These are phyloP conservation scores for Cotesia chilonis DNA, from an alignment of 1,140 invertebrate species.

Conservation along the genomic window DNA sequence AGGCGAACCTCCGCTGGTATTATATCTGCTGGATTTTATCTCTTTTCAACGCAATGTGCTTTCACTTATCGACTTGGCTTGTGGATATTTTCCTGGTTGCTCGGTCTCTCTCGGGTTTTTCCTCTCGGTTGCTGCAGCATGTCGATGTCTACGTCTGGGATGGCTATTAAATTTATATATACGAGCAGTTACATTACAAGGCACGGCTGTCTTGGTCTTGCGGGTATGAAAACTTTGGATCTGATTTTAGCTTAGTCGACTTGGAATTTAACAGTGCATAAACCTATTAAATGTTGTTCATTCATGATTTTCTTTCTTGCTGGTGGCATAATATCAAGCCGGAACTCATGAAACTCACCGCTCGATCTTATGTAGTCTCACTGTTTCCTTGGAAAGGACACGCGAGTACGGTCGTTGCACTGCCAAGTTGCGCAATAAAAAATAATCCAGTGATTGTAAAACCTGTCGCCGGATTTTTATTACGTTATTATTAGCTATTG, in stretches of 20 bases:
- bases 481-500: neutral
- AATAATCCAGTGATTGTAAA: constrained; percentile 34
- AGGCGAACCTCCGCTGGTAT: neutral
- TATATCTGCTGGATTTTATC: neutral
- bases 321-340: neutral
- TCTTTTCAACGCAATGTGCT: neutral
- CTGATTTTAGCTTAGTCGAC: constrained; percentile 6
- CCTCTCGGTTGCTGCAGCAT: no score
- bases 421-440: constrained; percentile 39
- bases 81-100: neutral
- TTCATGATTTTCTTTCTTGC: constrained; percentile 48
- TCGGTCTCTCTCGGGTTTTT: neutral
- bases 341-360: constrained; percentile 38
- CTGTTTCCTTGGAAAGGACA: constrained; percentile 47
- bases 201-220: no score
- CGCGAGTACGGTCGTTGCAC: constrained; percentile 37
- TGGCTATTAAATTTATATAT: neutral
- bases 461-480: constrained; percentile 11
- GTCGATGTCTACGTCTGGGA: no score
- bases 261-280: constrained; percentile 25
- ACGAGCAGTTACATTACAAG: no score
- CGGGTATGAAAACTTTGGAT: neutral
- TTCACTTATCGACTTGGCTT: neutral
- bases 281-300: constrained; percentile 47
- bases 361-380: constrained; percentile 29